Conservation (phyloP, 2,888 invertebrate genomes). For the Atrina japonica region DNA sequence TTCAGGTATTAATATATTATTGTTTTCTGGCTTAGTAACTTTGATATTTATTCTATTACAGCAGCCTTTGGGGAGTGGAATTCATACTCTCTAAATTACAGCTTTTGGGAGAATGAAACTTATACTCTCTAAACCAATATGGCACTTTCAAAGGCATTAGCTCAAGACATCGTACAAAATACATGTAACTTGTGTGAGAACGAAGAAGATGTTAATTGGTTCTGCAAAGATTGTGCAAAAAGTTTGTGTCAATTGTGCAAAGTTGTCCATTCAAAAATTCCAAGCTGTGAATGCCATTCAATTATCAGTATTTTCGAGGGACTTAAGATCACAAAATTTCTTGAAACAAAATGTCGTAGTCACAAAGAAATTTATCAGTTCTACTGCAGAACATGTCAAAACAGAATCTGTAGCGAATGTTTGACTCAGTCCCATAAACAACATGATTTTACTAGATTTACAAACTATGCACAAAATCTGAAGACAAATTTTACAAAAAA, state of each 20-base stretch:
- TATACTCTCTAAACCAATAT: too few relatives aligned
- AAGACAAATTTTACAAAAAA: neutral
- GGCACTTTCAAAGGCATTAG: constrained; percentile 1
- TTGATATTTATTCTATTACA: too few relatives aligned
- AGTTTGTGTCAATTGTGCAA: constrained; percentile 15
- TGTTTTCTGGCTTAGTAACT: too few relatives aligned
- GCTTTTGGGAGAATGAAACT: too few relatives aligned
- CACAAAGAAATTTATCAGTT: constrained; percentile 9
- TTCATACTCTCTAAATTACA: too few relatives aligned
- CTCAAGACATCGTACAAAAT: neutral
- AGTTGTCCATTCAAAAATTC: constrained; percentile 5
- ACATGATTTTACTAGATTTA: constrained; percentile 5
- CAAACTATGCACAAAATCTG: neutral
- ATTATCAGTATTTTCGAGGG: constrained; percentile 7
- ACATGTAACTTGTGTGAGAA: constrained; percentile 8
- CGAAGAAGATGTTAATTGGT: constrained; percentile 12
- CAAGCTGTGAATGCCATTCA: constrained; percentile 10
- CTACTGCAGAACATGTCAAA: constrained; percentile 9
- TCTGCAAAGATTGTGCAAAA: constrained; percentile 14
- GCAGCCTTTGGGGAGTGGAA: too few relatives aligned
- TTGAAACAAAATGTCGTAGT: neutral
- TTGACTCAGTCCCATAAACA: constrained; percentile 6
- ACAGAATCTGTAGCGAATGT: constrained; percentile 3
- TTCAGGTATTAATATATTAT: too few relatives aligned
- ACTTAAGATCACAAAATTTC: neutral